Conservation (phyloP, 2,797 vertebrate species). For the Sylvilagus floridanus region DNA sequence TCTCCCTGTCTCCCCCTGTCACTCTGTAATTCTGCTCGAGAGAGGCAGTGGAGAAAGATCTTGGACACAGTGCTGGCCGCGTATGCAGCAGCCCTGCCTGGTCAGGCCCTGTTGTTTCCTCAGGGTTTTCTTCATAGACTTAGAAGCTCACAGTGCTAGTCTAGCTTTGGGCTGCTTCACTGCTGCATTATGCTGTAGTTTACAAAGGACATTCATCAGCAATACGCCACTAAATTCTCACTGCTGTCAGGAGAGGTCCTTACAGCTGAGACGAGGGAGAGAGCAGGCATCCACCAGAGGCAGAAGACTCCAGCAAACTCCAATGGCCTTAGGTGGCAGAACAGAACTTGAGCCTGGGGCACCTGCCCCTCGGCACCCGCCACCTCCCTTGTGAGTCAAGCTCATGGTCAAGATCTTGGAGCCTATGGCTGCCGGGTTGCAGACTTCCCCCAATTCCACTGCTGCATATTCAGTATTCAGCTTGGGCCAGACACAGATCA, state of each 20-base stretch:
- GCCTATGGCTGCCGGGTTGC: not conserved
- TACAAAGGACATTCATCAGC: slow-evolving; percentile 13
- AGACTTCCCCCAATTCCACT: not conserved
- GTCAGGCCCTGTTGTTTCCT: not conserved
- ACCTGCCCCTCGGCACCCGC: rapidly evolving
- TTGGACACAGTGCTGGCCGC: rapidly evolving
- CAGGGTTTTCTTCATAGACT: not conserved
- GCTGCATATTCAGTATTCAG: no score
- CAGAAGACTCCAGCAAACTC: rapidly evolving
- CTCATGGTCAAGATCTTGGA: rapidly evolving
- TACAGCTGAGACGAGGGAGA: no score
- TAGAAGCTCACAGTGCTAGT: not conserved
- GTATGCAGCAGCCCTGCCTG: rapidly evolving
- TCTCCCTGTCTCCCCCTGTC: no score
- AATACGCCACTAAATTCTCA: not conserved
- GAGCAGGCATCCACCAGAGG: not conserved
- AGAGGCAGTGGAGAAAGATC: no score
- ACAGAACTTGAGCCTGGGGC: no score
- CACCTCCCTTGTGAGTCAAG: not conserved
- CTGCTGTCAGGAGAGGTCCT: not conserved
- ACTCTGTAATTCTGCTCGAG: no score
- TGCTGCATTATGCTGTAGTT: not conserved
- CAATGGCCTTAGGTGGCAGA: no score
- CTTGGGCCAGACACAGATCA: rapidly evolving
- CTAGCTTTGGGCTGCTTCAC: slow-evolving; percentile 28